Base-by-base conservation (phyloP, 2,113 vertebrate species). In the Picathartes gymnocephalus region DNA sequence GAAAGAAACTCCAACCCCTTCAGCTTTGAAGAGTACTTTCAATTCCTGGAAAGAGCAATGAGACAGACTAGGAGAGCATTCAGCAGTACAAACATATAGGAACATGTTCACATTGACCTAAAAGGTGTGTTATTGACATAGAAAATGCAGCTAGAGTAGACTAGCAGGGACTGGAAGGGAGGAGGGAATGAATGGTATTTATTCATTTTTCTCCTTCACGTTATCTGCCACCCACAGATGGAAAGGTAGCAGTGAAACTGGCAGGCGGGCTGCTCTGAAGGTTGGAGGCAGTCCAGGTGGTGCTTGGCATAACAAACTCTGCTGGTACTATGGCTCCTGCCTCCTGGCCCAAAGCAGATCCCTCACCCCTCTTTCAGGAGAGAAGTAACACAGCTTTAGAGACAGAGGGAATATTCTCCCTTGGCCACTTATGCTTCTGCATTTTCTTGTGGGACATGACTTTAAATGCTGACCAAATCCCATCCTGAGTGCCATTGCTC, bases 1-100 rank as follows among this genome's bases (percentile, higher is more conserved):
- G 11, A 7, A 48, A 74, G 22, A 65, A 31, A 4, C 1, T 0
- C 8, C 22, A 35, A 2, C 4, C 5, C 9, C 28, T 84, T 68
- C 33, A 71, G 13, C 15, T 78, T 70, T 81, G 37, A 78, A 71
- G 16, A 73, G 22, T 13, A 42, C 4, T 8, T 81, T 86, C 31
- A 58, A 6, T 62, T 78, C 39, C 70, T 0, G 0, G 61, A 68
- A 86, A 58, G 37, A 69, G 13, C 37, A 47, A 30, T 61, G 19
- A 81, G 35, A 13, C 4, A 58, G 51, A 33, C 15, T 47, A 4
- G 4, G 64, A 87, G 50, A 48, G 11, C 0, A 2, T 76, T 92
- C 37, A 84, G 28, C 39, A 19, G 37, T 57, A 50, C n/a, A 57
- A 90, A 45, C 30, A 62, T 12, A 23, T 9, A 22, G 61, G 22